phyloP scores from a whole-genome alignment of 2,797 vertebrate genomes.

The Cichlasoma orientale region DNA sequence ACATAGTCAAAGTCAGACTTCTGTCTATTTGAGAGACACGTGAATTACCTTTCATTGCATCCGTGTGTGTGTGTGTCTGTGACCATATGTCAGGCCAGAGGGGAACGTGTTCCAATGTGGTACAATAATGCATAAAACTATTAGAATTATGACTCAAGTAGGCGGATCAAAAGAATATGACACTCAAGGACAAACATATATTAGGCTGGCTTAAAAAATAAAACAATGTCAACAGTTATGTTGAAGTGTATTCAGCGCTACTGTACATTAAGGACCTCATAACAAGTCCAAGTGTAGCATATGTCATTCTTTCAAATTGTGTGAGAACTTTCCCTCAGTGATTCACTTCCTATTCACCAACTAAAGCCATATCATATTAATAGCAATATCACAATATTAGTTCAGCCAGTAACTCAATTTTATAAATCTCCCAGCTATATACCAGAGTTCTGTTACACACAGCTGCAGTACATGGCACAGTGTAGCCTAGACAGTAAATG shows the following conservation, averaged over 20 bases:
- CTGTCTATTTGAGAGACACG: not conserved
- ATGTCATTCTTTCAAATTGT: not conserved
- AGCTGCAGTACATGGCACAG: not conserved
- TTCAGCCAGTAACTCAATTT: not conserved
- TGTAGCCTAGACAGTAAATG: not conserved
- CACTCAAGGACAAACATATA: too few species aligned
- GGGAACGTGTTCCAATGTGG: too few species aligned
- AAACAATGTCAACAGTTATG: too few species aligned
- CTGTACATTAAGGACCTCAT: not conserved
- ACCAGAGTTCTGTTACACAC: not conserved
- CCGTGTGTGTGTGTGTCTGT: not conserved
- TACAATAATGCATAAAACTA: too few species aligned
- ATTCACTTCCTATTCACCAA: too few species aligned
- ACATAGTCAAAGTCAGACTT: slow-evolving; percentile 39
- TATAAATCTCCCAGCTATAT: not conserved
- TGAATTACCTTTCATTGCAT: not conserved
- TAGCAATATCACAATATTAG: too few species aligned
- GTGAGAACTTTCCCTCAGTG: not conserved
- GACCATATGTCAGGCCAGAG: not conserved
- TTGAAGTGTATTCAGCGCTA: too few species aligned
- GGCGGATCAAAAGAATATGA: too few species aligned
- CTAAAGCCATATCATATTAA: too few species aligned
- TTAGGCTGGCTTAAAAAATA: too few species aligned
- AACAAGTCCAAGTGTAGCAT: not conserved
- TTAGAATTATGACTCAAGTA: too few species aligned